Evolutionary conservation across 2,888 invertebrate species (phyloP).

Genomic region (Scaptomyza polygonia): DNA sequence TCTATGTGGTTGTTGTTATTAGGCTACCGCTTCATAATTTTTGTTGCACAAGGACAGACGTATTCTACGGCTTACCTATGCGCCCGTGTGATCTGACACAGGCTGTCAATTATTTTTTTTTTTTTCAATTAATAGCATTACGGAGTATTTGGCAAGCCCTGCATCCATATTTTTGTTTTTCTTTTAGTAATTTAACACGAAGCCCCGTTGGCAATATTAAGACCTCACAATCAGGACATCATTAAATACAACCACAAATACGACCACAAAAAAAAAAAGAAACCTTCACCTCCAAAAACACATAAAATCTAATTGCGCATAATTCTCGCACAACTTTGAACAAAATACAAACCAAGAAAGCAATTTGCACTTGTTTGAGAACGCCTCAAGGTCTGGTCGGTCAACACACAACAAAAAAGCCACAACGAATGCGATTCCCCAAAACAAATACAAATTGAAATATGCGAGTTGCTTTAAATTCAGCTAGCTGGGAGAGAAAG

Average conservation of each 20-base stretch:
- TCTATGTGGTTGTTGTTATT: too few relatives aligned
- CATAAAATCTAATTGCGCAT: conserved; percentile 33
- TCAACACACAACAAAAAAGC: conserved; percentile 7
- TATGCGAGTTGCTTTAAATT: conserved; percentile 9
- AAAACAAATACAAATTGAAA: conserved; percentile 28
- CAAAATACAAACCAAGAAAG: conserved; percentile 23
- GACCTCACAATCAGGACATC: conserved; percentile 1
- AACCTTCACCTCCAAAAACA: conserved; percentile 15
- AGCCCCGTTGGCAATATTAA: neutral
- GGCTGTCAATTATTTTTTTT: too few relatives aligned
- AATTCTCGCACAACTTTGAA: conserved; percentile 21
- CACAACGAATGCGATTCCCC: conserved; percentile 8
- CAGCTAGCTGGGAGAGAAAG: neutral
- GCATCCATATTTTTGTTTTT: too few relatives aligned
- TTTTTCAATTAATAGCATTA: too few relatives aligned
- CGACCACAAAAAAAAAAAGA: neutral
- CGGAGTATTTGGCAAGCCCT: too few relatives aligned
- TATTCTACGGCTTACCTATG: too few relatives aligned
- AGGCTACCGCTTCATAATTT: too few relatives aligned
- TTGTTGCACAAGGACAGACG: too few relatives aligned
- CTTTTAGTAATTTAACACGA: too few relatives aligned
- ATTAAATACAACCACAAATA: neutral
- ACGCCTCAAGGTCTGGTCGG: conserved; percentile 43
- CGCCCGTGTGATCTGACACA: too few relatives aligned
- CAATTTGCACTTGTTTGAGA: conserved; percentile 38